Conservation (phyloP, 2,113 vertebrate species). For the Carassius gibelio region DNA sequence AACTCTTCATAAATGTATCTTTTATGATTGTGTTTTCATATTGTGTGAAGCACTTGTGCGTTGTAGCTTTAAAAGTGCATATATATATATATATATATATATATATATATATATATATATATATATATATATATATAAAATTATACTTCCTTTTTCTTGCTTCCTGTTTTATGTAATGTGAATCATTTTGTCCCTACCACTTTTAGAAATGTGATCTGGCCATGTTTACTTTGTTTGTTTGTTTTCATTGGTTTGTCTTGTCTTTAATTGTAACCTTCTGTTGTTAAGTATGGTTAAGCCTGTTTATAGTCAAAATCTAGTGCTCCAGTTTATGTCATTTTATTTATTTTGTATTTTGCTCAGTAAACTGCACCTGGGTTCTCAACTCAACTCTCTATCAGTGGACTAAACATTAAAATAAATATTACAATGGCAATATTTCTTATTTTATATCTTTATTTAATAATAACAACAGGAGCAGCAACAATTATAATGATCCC, state of each 20-base stretch:
- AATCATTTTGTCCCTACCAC: neutral
- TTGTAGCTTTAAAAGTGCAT: too few species aligned
- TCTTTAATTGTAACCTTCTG: neutral
- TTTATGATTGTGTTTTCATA: too few species aligned
- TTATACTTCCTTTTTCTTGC: too few species aligned
- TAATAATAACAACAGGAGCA: neutral
- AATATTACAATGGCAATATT: neutral
- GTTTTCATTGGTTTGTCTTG: neutral
- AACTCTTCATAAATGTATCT: too few species aligned
- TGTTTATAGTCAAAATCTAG: neutral
- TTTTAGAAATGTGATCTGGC: neutral
- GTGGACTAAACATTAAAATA: neutral
- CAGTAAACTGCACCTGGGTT: neutral
- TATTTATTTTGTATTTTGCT: neutral
- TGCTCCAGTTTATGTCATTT: neutral
- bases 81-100: too few species aligned
- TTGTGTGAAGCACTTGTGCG: too few species aligned
- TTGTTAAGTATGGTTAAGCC: neutral
- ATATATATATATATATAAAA: too few species aligned
- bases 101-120: too few species aligned
- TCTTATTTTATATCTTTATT: neutral
- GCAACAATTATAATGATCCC: neutral
- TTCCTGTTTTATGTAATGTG: too few species aligned
- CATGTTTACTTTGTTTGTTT: neutral
- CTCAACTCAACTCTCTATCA: neutral